phyloP scores from a whole-genome alignment of 2,888 invertebrate species.

The Thalpophila matura region DNA sequence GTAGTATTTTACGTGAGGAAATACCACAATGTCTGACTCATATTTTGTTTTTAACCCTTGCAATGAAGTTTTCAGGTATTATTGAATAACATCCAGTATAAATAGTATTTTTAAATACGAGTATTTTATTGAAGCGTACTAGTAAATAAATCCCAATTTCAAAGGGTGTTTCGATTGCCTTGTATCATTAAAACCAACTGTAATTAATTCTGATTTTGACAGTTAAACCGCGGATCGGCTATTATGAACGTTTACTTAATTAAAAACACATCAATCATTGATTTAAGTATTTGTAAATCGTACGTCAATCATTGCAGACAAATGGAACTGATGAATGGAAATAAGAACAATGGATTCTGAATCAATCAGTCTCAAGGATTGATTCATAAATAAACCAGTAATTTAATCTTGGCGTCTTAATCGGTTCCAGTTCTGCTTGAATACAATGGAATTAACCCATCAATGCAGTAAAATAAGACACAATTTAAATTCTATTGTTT shows the following conservation, averaged over 20 bases:
- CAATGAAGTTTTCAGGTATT: too few species aligned
- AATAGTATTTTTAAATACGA: too few species aligned
- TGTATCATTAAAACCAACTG: background rate
- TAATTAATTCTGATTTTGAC: slow-evolving; percentile 48
- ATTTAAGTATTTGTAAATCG: slow-evolving; percentile 29
- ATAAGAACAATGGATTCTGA: slow-evolving; percentile 25
- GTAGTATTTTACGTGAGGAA: too few species aligned
- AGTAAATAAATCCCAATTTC: background rate
- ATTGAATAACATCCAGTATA: too few species aligned
- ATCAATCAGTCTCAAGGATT: slow-evolving; percentile 2
- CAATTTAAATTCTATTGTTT: background rate
- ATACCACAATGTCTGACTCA: too few species aligned
- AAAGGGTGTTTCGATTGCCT: background rate
- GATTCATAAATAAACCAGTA: slow-evolving; percentile 15
- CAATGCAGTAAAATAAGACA: too few species aligned
- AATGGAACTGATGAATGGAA: slow-evolving; percentile 8
- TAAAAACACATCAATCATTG: slow-evolving; percentile 37
- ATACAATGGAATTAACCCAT: background rate
- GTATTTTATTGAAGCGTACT: background rate
- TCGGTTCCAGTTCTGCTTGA: background rate
- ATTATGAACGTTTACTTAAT: slow-evolving; percentile 34
- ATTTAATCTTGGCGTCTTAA: background rate
- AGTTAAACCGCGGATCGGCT: background rate
- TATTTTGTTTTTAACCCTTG: too few species aligned
- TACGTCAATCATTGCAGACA: slow-evolving; percentile 18